Evolutionary conservation across 2,888 invertebrate genomes (phyloP), one percentile per base, ranked within the genome.

Genomic region (Neoascia interrupta): DNA sequence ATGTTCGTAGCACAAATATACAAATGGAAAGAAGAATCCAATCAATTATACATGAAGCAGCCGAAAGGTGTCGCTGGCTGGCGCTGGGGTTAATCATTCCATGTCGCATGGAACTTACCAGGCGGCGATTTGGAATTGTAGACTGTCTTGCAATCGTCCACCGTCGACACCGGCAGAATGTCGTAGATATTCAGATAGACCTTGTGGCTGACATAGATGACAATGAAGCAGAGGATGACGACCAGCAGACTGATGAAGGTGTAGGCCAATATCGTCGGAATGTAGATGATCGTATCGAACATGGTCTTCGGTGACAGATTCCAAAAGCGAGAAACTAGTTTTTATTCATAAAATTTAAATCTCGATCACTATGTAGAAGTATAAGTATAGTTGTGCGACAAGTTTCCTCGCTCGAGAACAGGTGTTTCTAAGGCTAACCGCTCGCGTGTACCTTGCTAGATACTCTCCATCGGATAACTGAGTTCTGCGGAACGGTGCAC

Each of bases 251-350:
- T 81, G 54, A 88, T 84, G 31, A 88, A 84, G 26, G 85, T 83
- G 74, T 88, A 88, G n/a, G 88, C 88, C 81, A 88, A 85, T 10
- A 88, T 84, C 56, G 85, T 86, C 51, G 88, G 88, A 79, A 88
- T 85, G 74, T 86, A 86, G 70, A 85, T 83, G 36, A 88, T 83
- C 16, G 84, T 84, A 70, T 87, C 84, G 66, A 88, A 84, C 87
- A 88, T 85, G 75, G 58, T 82, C 54, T 45, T 56, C 54, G 37
- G 31, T 36, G 13, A 10, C 5, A 21, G 37, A 6, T 60, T 72
- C 19, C 15, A n/a, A 54, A n/a, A n/a, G n/a, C n/a, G n/a, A n/a
- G n/a, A n/a, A n/a, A n/a, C n/a, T n/a, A n/a, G n/a, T n/a, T n/a
- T n/a, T n/a, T n/a, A n/a, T n/a, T n/a, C n/a, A n/a, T n/a, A n/a